A percentile compares a stretch with the other conserved stretches of the same genome.
Evolutionary conservation across 2,888 invertebrate species (phyloP).

Genomic region (Seladonia tumulorum): DNA sequence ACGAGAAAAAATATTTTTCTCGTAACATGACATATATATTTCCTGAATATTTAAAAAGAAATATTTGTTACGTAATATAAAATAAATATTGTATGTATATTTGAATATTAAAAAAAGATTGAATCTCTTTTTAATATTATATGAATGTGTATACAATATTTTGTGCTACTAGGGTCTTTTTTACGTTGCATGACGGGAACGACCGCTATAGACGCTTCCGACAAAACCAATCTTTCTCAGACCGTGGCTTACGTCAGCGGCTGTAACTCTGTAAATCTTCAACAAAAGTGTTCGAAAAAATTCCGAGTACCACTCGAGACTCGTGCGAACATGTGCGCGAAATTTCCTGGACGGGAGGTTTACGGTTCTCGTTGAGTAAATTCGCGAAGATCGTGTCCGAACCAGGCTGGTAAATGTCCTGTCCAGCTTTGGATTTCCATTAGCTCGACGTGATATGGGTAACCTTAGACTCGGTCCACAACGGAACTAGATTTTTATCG

Average conservation of each 20-base stretch:
- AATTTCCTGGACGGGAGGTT: background rate
- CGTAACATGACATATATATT: too few species aligned
- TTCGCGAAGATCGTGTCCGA: background rate
- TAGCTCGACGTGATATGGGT: conserved; percentile 27
- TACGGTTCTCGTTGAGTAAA: background rate
- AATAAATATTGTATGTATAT: too few species aligned
- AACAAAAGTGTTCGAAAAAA: background rate
- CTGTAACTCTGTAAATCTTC: background rate
- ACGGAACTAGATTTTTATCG: conserved; percentile 41
- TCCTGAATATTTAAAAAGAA: too few species aligned
- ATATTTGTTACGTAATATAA: too few species aligned
- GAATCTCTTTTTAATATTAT: too few species aligned
- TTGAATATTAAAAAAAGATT: too few species aligned
- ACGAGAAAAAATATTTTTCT: too few species aligned
- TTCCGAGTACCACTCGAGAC: background rate
- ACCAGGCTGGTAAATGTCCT: conserved; percentile 22
- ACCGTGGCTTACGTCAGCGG: background rate
- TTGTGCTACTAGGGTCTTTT: too few species aligned
- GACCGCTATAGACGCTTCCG: background rate
- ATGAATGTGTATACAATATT: too few species aligned
- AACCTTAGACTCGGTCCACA: conserved; percentile 40
- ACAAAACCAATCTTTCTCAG: background rate
- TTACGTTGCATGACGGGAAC: background rate
- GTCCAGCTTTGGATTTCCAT: conserved; percentile 40
- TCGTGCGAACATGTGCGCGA: background rate